Conservation (phyloP, 2,888 invertebrate genomes). For the Nasonia oneida region DNA sequence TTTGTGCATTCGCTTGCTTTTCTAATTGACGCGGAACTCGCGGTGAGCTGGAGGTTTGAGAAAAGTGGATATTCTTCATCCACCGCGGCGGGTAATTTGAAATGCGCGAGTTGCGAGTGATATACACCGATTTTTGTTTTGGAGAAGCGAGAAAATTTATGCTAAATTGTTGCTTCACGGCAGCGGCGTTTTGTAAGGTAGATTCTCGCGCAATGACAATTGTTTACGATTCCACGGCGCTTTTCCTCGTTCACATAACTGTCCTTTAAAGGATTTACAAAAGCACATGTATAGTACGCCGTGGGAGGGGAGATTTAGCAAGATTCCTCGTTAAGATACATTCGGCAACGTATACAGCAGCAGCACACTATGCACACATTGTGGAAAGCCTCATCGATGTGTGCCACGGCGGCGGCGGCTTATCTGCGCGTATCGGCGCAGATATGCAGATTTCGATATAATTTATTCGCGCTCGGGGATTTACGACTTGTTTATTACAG, state of each 20-base stretch:
- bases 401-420: background rate
- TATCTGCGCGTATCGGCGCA: conserved; percentile 19
- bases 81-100: background rate
- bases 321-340: conserved; percentile 58
- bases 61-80: background rate
- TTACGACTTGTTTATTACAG: conserved; percentile 16
- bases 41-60: background rate
- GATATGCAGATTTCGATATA: conserved; percentile 46
- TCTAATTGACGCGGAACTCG: conserved; percentile 3
- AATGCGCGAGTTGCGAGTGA: background rate
- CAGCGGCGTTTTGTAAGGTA: background rate
- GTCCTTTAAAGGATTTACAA: conserved; percentile 48
- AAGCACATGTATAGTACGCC: background rate
- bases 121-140: background rate
- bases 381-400: conserved; percentile 44
- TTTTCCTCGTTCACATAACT: conserved; percentile 32
- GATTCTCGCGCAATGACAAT: conserved; percentile 36
- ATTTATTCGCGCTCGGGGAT: conserved; percentile 36
- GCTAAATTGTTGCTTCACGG: conserved; percentile 19
- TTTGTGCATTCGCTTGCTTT: background rate
- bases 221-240: conserved; percentile 25
- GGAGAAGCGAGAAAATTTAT: background rate
- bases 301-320: conserved; percentile 17
- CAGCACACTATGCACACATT: background rate
- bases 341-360: background rate